Evolutionary conservation across 2,888 invertebrate species (phyloP), one percentile per base, ranked within the genome.

Genomic region (Polyploca ridens): DNA sequence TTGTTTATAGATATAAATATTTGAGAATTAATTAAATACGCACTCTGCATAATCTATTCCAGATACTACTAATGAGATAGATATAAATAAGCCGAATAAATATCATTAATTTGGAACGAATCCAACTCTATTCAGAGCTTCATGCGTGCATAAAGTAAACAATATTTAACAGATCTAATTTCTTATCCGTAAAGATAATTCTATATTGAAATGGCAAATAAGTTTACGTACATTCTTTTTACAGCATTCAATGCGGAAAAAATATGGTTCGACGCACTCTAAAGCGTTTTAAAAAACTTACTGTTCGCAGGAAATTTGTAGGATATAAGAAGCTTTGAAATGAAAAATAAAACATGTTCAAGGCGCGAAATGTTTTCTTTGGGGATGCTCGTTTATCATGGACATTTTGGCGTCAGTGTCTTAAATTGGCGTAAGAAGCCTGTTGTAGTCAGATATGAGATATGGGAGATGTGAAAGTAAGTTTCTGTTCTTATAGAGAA

Each of bases 81-180:
- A n/a, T 49, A 49, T 54, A 54, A 54, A 54, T 54, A 19, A 54
- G 54, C 19, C 19, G 54, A 54, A 54, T 54, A 19, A 54, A 19
- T 54, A 54, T n/a, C n/a, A 16, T 54, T 54, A 19, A 54, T 54
- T 54, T 54, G 54, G 54, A 54, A 19, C n/a, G 54, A 19, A 54
- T 54, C 54, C 54, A 54, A n/a, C 54, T 54, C 10, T 8, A 54
- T 54, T 54, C 19, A 19, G 5, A n/a, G 54, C 11, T 54, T 54
- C 54, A 5, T 54, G 54, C 54, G 19, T 54, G 54, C 19, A 19
- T 54, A 3, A 19, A 54, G 54, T 54, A 54, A 54, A 54, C 54
- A 54, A 49, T 49, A 49, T 46, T 46, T 3, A 49, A 49, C 16
- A 41, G 3, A 41, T 16, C 8, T 54, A 19, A 19, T 19, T 54